A percentile compares a stretch with the other conserved stretches of the same genome.
phyloP scores from a whole-genome alignment of 2,888 invertebrate genomes.

The Brassicogethes aeneus region DNA sequence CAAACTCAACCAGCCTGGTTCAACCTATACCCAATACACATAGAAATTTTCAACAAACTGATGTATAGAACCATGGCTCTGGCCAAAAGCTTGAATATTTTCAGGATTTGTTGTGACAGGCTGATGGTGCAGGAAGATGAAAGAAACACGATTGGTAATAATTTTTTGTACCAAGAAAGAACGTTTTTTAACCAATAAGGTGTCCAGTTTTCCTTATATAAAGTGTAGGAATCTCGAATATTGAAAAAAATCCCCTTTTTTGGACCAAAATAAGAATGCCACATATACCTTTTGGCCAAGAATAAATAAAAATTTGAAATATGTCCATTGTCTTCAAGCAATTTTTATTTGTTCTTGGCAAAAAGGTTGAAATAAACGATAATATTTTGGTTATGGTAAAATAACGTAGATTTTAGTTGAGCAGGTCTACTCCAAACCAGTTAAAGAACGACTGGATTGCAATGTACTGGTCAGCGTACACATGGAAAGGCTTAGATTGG shows the following conservation, averaged over 20 bases:
- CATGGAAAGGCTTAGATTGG: not conserved
- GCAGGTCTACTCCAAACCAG: not conserved
- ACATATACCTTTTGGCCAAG: too few relatives aligned
- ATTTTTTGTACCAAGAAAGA: too few relatives aligned
- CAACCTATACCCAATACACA: not conserved
- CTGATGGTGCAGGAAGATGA: not conserved
- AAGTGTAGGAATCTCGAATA: too few relatives aligned
- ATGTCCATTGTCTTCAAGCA: too few relatives aligned
- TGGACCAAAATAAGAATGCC: too few relatives aligned
- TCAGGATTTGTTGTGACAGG: not conserved
- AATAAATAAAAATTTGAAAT: too few relatives aligned
- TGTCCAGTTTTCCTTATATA: too few relatives aligned
- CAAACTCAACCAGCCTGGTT: not conserved
- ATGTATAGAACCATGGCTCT: not conserved
- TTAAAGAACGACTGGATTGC: not conserved
- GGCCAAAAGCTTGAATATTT: not conserved
- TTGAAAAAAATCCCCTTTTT: too few relatives aligned
- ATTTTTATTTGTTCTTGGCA: too few relatives aligned
- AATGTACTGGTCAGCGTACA: not conserved
- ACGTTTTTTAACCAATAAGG: too few relatives aligned
- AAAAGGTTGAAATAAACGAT: too few relatives aligned
- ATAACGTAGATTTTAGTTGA: too few relatives aligned
- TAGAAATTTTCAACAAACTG: not conserved
- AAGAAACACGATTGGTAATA: not conserved
- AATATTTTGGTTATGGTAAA: not conserved